Evolutionary conservation across 2,888 invertebrate genomes (phyloP), one percentile per base, ranked within the genome.

Genomic region (Dryocosmus kuriphilus): DNA sequence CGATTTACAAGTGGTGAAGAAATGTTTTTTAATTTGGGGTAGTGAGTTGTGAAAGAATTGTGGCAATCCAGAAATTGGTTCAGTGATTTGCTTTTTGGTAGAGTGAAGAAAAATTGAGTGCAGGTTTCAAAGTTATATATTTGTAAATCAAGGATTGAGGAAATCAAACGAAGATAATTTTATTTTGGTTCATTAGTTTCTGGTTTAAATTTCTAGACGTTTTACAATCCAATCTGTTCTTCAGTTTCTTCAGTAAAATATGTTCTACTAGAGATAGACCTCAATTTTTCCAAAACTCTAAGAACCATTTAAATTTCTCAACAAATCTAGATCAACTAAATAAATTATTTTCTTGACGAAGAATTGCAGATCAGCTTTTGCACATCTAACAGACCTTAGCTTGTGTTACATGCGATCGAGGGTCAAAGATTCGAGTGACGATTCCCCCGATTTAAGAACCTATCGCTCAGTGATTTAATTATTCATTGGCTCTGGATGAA

Each of bases 401-500:
- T 71, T 71, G 71, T 71, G 30, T 71, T 51, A 71, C 32, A 51
- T 71, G 51, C 71, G 51, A 71, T 71, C 71, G 51, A 32, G 79
- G 79, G 78, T 82, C 83, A 80, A 85, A 81, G 84, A 85, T 86
- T 87, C 81, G 77, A 80, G 77, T 79, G 74, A 79, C 76, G 75
- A 77, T 77, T 63, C 74, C 74, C 73, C 35, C 41, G 38, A 60
- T 6, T n/a, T 67, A 16, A 41, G 46, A 67, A 16, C 6, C 38
- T 24, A 24, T 46, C 2, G 8, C 5, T 67, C 41, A 51, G 4
- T 27, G 19, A 65, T 14, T 24, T 22, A 24, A 27, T 41, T 41
- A 27, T 27, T 63, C 14, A 35, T 14, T 35, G n/a, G 8, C 22
- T 22, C 19, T 63, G 14, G 35, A 35, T 35, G 16, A 63, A 32